Conservation (phyloP, 2,888 invertebrate species). For the Acleris literana region DNA sequence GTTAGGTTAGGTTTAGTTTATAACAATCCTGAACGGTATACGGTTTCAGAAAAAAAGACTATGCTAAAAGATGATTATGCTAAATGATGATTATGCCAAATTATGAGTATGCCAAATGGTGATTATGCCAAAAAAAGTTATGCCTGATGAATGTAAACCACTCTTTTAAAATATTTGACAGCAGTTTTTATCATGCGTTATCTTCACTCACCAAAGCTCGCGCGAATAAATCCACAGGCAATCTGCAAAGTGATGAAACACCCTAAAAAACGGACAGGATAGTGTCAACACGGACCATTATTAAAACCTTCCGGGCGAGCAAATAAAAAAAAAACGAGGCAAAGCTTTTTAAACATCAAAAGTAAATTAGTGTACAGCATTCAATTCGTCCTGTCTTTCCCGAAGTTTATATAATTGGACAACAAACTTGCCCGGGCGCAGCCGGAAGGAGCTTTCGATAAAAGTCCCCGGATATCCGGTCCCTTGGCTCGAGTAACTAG, state of each 20-base stretch:
- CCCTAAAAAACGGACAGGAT: not conserved
- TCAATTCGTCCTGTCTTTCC: slow-evolving; percentile 45
- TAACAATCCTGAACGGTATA: too few species aligned
- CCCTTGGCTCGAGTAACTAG: slow-evolving; percentile 39
- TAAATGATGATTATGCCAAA: too few species aligned
- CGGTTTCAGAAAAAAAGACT: too few species aligned
- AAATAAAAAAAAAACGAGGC: slow-evolving; percentile 46
- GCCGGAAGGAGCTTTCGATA: slow-evolving; percentile 49
- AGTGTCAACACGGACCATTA: slow-evolving; percentile 3
- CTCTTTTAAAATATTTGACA: too few species aligned
- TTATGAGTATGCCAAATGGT: too few species aligned
- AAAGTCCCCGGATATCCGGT: slow-evolving; percentile 63
- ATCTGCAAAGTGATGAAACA: not conserved
- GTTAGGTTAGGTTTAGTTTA: too few species aligned
- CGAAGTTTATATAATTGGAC: slow-evolving; percentile 62
- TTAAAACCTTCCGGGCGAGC: not conserved
- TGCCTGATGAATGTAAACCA: too few species aligned
- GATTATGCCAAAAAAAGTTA: too few species aligned
- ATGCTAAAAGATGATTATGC: too few species aligned
- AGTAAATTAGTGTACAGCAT: slow-evolving; percentile 48
- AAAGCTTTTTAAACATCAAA: slow-evolving; percentile 42
- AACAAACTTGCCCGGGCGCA: slow-evolving; percentile 49
- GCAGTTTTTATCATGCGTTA: too few species aligned
- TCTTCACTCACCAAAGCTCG: too few species aligned
- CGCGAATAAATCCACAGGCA: too few species aligned